Evolutionary conservation across 2,888 invertebrate genomes (phyloP).

Genomic region (Gortyna flavago): DNA sequence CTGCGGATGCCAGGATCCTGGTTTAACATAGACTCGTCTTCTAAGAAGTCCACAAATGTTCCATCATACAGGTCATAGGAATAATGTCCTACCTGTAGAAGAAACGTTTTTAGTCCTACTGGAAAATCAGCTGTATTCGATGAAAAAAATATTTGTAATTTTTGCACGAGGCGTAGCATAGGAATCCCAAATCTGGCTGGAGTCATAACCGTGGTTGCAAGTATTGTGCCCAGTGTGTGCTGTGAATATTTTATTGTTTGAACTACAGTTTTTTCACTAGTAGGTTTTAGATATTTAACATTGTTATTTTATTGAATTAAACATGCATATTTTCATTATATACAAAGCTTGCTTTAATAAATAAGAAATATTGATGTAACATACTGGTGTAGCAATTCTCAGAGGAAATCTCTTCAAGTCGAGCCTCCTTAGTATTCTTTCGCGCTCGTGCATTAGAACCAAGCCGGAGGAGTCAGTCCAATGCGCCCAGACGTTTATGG

Average conservation of each 20-base stretch:
- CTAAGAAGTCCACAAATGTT: constrained; percentile 76
- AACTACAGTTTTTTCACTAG: background rate
- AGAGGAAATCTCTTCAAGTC: constrained; percentile 77
- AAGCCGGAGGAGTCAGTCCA: constrained; percentile 73
- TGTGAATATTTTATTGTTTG: constrained; percentile 3
- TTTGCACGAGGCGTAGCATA: background rate
- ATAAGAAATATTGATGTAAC: constrained; percentile 2
- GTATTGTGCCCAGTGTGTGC: background rate
- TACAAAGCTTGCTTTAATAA: background rate
- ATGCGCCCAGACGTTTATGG: constrained; percentile 77
- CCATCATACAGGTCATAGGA: constrained; percentile 76
- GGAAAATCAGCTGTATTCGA: background rate
- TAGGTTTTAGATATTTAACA: background rate
- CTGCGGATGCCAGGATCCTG: constrained; percentile 79
- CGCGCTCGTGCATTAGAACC: constrained; percentile 69
- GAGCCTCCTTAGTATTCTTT: constrained; percentile 73
- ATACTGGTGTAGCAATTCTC: constrained; percentile 81
- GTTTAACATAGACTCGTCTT: constrained; percentile 75
- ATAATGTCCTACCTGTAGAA: constrained; percentile 76
- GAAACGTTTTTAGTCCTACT: background rate
- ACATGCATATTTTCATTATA: background rate
- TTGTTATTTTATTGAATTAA: background rate
- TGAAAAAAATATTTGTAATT: background rate
- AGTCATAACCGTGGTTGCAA: background rate
- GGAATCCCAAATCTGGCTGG: background rate